A percentile compares a stretch with the other conserved stretches of the same genome.
These are phyloP conservation scores for Caretta caretta DNA, from an alignment of 2,113 vertebrate genomes.

Conservation along the genomic window DNA sequence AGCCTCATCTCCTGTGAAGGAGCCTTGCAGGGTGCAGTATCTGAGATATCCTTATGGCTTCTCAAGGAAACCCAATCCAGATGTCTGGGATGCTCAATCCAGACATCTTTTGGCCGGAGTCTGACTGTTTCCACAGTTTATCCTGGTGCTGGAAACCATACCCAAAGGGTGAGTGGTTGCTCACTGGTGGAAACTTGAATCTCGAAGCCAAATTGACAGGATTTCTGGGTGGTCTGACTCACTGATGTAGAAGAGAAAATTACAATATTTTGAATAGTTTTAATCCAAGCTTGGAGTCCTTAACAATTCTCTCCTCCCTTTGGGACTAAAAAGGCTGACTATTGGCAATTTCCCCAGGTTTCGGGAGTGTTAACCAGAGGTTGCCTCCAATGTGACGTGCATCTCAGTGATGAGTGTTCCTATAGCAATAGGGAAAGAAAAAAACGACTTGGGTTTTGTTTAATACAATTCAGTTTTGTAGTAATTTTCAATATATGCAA, in stretches of 20 bases:
- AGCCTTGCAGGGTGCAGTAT: slow-evolving; percentile 63
- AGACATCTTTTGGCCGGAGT: slow-evolving; percentile 58
- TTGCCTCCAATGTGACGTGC: slow-evolving; percentile 27
- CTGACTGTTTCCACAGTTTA: slow-evolving; percentile 58
- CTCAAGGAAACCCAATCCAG: slow-evolving; percentile 31
- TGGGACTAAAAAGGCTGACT: slow-evolving; percentile 33
- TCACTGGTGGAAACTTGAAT: slow-evolving; percentile 60
- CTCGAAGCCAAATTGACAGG: slow-evolving; percentile 13
- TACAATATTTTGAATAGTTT: slow-evolving; percentile 65
- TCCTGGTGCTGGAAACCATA: slow-evolving; percentile 61
- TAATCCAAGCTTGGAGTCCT: slow-evolving; percentile 50
- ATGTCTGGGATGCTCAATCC: slow-evolving; percentile 29
- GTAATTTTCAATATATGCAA: neutral
- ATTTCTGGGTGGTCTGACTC: slow-evolving; percentile 62
- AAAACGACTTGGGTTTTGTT: slow-evolving; percentile 15
- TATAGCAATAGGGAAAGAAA: neutral
- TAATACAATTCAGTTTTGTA: neutral
- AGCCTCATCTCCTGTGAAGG: slow-evolving; percentile 63
- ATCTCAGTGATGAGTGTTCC: slow-evolving; percentile 18
- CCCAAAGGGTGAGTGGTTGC: slow-evolving; percentile 50
- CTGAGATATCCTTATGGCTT: slow-evolving; percentile 68
- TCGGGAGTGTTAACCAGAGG: slow-evolving; percentile 9
- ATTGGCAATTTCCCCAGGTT: neutral
- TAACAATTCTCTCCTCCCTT: slow-evolving; percentile 49
- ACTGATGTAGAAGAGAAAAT: slow-evolving; percentile 68